phyloP scores from a whole-genome alignment of 2,888 invertebrate genomes.

The Trimorus sp. region DNA sequence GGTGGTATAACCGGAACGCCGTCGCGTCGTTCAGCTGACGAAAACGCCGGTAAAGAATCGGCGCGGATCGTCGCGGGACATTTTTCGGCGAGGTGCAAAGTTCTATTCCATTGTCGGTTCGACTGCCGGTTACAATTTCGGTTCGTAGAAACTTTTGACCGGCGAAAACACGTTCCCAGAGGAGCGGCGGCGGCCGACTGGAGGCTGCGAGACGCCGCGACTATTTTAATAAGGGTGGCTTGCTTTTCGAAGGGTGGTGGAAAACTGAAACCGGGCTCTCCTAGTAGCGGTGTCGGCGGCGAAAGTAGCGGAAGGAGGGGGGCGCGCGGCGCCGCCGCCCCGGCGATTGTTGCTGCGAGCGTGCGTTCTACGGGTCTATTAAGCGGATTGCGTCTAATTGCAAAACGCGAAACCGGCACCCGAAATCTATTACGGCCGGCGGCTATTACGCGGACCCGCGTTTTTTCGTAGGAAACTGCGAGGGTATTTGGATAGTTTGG shows the following conservation, averaged over 20 bases:
- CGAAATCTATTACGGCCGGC: not conserved
- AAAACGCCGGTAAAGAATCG: constrained; percentile 8
- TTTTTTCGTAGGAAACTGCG: no score
- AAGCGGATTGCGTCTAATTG: not conserved
- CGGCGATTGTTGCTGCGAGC: constrained; percentile 1
- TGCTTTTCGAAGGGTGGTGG: constrained; percentile 62
- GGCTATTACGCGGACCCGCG: no score
- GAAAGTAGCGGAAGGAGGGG: constrained; percentile 22
- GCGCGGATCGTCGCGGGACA: not conserved
- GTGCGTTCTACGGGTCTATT: not conserved
- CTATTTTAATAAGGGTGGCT: constrained; percentile 66
- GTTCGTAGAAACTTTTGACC: not conserved
- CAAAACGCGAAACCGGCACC: not conserved
- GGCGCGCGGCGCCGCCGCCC: not conserved
- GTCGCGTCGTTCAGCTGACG: not conserved
- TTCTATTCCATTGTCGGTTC: not conserved
- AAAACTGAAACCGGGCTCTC: constrained; percentile 53
- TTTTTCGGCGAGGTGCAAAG: not conserved
- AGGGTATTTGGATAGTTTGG: no score
- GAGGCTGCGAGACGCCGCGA: constrained; percentile 55
- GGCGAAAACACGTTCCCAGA: constrained; percentile 38
- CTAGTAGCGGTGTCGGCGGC: constrained; percentile 41
- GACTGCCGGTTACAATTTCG: not conserved
- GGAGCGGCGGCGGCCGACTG: constrained; percentile 67
- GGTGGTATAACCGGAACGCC: not conserved